Conservation (phyloP, 2,888 invertebrate species). For the Tetanocera ferruginea region DNA sequence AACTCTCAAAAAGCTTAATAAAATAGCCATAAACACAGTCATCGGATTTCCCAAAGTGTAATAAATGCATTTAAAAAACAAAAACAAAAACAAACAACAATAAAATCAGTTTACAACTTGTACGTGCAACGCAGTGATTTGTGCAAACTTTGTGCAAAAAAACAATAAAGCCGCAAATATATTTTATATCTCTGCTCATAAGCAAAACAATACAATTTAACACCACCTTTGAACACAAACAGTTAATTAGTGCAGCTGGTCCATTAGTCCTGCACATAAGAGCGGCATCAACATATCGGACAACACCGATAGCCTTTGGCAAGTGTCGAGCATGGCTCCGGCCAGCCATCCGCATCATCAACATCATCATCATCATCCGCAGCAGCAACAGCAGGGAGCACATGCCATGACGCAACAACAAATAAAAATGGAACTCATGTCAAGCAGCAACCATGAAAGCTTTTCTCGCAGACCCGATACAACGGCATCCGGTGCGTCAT, state of each 20-base stretch:
- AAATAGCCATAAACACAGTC: neutral
- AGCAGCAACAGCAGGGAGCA: constrained; percentile 42
- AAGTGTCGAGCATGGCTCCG: constrained; percentile 51
- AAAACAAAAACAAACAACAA: neutral
- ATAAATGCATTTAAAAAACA: neutral
- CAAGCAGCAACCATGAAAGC: constrained; percentile 59
- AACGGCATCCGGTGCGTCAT: constrained; percentile 66
- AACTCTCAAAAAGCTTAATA: too few relatives aligned
- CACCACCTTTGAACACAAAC: neutral
- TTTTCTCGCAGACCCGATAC: constrained; percentile 65
- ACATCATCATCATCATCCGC: constrained; percentile 50
- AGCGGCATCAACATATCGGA: constrained; percentile 63
- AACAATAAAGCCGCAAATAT: neutral
- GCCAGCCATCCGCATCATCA: constrained; percentile 48
- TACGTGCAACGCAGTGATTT: constrained; percentile 14
- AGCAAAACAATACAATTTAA: neutral
- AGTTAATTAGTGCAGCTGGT: constrained; percentile 17
- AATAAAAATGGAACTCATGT: constrained; percentile 49
- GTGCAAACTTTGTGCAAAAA: neutral
- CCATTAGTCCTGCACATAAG: neutral
- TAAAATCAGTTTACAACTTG: neutral
- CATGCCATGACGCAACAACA: constrained; percentile 42
- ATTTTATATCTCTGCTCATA: neutral
- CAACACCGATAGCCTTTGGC: constrained; percentile 65
- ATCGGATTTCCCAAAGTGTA: neutral